Conservation (phyloP, 2,888 invertebrate genomes). For the Lithodes maja region DNA sequence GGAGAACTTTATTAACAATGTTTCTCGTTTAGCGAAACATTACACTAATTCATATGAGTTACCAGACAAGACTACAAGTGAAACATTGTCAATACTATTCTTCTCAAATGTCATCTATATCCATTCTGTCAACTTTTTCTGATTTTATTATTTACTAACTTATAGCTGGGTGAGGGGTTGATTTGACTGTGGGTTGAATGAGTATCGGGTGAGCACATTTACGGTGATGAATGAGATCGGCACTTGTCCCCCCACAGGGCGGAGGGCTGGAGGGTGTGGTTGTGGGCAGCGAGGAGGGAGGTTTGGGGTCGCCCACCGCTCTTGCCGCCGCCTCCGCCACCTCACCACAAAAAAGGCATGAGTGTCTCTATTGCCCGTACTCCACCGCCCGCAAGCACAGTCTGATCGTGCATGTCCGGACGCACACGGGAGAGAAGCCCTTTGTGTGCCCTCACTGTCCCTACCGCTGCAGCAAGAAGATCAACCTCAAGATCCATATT, state of each 20-base stretch:
- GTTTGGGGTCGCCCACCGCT: conserved; percentile 18
- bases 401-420: conserved; percentile 41
- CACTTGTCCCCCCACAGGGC: conserved; percentile 47
- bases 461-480: conserved; percentile 55
- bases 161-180: too few relatives aligned
- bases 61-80: too few relatives aligned
- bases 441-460: conserved; percentile 49
- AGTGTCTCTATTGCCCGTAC: conserved; percentile 42
- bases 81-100: too few relatives aligned
- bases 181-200: not conserved
- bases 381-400: conserved; percentile 38
- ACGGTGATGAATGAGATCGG: conserved; percentile 37
- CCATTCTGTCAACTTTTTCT: too few relatives aligned
- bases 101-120: too few relatives aligned
- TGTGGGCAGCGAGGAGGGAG: conserved; percentile 27
- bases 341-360: conserved; percentile 26
- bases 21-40: too few relatives aligned
- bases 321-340: not conserved
- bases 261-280: conserved; percentile 32
- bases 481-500: conserved; percentile 53
- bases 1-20: too few relatives aligned
- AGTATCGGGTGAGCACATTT: not conserved
- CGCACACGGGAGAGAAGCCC: conserved; percentile 56
- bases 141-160: too few relatives aligned
- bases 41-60: too few relatives aligned